Base-by-base conservation (phyloP, 2,888 invertebrate species). In the Seira sanloemensis region DNA sequence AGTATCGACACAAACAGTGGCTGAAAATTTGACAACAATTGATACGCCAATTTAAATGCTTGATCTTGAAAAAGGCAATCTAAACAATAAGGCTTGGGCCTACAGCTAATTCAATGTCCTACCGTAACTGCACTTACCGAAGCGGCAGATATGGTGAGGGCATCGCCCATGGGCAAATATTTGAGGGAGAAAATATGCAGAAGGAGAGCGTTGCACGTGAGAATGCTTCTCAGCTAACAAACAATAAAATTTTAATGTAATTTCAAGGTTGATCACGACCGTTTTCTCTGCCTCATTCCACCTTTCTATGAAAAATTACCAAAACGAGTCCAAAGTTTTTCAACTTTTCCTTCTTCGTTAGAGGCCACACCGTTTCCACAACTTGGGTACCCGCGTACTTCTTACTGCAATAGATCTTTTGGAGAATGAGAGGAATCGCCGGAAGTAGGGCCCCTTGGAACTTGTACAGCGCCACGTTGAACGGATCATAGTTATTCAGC, bases 391-490 rank as follows among this genome's bases (percentile, higher is more conserved):
- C 74, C n/a, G n/a, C n/a, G n/a, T n/a, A n/a, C 73, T 73, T 72
- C 12, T 46, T 73, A 12, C 79, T 79, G 21, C 67, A 80, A 26
- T 68, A 80, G 0, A 25, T 19, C 46, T 74, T 80, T 19, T 78
- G 77, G 0, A 81, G 2, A 0, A 86, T 37, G 0, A 88, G 24
- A 2, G 87, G 84, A 0, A 87, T 21, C 0, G 87, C 79, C n/a
- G 88, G 88, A n/a, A 87, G n/a, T 0, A 87, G 54, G 0, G 86
- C 87, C 0, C 88, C 88, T 69, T 88, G 87, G 50, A 86, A 87
- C 75, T 87, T 76, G 87, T 87, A 88, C 16, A 87, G 26, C 1
- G 86, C 86, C 50, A 88, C 82, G 9, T 81, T 85, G 12, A 88
- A 76, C 0, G 88, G 87, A 71, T 86, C 73, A 25, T 88, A 88